Conservation (phyloP, 2,888 invertebrate species). For the Aporophyla nigra region DNA sequence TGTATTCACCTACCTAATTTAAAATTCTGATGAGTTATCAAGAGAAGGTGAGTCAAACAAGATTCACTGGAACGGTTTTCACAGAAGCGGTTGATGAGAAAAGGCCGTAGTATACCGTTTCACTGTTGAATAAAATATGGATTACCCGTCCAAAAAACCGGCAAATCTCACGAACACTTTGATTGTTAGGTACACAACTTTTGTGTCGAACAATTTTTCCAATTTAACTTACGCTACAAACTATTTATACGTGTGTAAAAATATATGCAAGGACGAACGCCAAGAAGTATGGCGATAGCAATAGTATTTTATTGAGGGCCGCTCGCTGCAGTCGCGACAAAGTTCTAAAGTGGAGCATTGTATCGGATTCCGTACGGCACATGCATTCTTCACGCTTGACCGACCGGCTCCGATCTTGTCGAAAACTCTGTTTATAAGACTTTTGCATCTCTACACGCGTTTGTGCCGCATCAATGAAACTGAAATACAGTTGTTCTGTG, state of each 20-base stretch:
- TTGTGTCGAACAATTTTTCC: conserved; percentile 44
- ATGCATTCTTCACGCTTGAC: conserved; percentile 80
- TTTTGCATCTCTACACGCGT: conserved; percentile 46
- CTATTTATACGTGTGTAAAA: conserved; percentile 76
- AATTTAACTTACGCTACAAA: conserved; percentile 66
- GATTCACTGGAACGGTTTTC: neutral
- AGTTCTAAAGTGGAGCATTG: conserved; percentile 74
- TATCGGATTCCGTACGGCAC: conserved; percentile 73
- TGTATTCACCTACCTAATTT: neutral
- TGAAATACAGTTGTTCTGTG: conserved; percentile 8
- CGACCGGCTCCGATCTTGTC: conserved; percentile 61
- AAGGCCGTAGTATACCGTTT: neutral
- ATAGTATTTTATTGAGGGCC: conserved; percentile 77
- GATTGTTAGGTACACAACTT: conserved; percentile 24
- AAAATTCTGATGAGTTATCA: neutral
- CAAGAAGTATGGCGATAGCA: conserved; percentile 71
- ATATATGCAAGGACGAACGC: conserved; percentile 73
- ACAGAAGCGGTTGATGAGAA: neutral
- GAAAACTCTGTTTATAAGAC: conserved; percentile 59
- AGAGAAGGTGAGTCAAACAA: neutral
- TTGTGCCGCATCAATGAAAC: conserved; percentile 40
- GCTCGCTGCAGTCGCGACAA: conserved; percentile 66
- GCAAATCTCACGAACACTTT: neutral
- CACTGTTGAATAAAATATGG: conserved; percentile 18
- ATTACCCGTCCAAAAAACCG: neutral